These are phyloP conservation scores for Sorex araneus DNA, from an alignment of 2,113 vertebrate genomes.

Conservation along the genomic window DNA sequence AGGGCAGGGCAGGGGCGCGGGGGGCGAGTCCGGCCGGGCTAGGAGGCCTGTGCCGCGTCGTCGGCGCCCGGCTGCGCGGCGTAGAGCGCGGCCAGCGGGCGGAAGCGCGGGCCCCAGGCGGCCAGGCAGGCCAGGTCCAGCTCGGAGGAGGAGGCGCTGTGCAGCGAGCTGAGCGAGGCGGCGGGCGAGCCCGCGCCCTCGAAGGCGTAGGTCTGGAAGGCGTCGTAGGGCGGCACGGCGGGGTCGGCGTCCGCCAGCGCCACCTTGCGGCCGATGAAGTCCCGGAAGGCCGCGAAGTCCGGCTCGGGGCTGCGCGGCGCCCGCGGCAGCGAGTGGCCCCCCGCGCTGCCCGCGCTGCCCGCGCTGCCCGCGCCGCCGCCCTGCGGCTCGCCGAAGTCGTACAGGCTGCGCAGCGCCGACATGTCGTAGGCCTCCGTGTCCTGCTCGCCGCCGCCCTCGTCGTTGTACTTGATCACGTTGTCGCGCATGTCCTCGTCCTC, in stretches of 20 bases:
- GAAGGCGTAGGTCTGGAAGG: slow-evolving; percentile 99
- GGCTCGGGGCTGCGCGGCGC: slow-evolving; percentile 91
- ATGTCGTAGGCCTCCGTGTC: slow-evolving; percentile 99
- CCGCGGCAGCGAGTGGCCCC: slow-evolving; percentile 91
- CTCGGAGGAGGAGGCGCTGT: slow-evolving; percentile 96
- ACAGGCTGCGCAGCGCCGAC: slow-evolving; percentile 97
- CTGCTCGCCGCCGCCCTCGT: slow-evolving; percentile 98
- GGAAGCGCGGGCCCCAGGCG: slow-evolving; percentile 97
- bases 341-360: slow-evolving; percentile 79
- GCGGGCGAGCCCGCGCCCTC: slow-evolving; percentile 95
- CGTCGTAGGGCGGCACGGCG: slow-evolving; percentile 98
- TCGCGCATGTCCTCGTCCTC: slow-evolving; percentile 99
- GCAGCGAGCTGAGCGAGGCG: slow-evolving; percentile 97
- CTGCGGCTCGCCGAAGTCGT: slow-evolving; percentile 96
- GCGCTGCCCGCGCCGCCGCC: slow-evolving; percentile 88
- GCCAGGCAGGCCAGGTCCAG: slow-evolving; percentile 98
- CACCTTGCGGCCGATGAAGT: slow-evolving; percentile 98
- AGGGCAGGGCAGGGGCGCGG: background rate
- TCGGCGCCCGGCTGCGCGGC: slow-evolving; percentile 90
- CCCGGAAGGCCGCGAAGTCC: slow-evolving; percentile 97
- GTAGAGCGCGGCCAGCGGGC: slow-evolving; percentile 96
- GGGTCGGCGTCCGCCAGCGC: slow-evolving; percentile 96
- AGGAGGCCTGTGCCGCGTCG: slow-evolving; percentile 86
- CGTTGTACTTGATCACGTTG: slow-evolving; percentile 99
- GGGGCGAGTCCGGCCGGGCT: slow-evolving; percentile 79